Evolutionary conservation across 2,113 vertebrate species (phyloP).

Genomic region (Xiphorhynchus elegans): DNA sequence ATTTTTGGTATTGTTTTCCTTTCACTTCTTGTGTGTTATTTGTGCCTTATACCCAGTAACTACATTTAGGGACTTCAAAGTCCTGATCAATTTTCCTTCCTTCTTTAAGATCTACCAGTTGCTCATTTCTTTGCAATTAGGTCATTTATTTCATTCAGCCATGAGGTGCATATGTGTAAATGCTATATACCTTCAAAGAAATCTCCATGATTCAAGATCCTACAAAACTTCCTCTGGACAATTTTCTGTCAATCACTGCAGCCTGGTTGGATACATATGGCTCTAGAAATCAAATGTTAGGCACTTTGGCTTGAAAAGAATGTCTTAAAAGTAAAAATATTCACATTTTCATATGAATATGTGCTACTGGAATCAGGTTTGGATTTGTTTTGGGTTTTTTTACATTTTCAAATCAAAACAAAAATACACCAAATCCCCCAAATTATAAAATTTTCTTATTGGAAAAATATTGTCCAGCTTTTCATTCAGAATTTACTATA

Average conservation of each 20-base stretch:
- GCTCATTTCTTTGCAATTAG: not conserved
- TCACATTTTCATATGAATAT: not conserved
- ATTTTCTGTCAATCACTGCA: not conserved
- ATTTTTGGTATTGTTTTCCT: not conserved
- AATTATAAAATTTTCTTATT: not conserved
- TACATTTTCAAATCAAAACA: not conserved
- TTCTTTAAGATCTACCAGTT: not conserved
- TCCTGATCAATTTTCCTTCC: not conserved
- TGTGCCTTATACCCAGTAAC: not conserved
- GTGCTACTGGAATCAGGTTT: not conserved
- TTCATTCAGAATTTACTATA: not conserved
- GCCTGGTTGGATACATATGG: not conserved
- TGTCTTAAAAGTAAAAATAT: not conserved
- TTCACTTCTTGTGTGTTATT: not conserved
- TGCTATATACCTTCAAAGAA: not conserved
- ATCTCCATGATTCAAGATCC: not conserved
- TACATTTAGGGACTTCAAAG: not conserved
- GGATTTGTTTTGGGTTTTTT: not conserved
- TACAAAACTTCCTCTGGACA: not conserved
- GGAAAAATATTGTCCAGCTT: not conserved
- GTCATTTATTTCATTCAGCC: not conserved
- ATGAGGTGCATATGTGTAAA: not conserved
- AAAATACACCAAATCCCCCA: fast-evolving
- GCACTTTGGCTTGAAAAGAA: not conserved
- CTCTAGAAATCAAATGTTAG: not conserved